Evolutionary conservation across 2,113 vertebrate genomes (phyloP), one percentile per base, ranked within the genome.

Genomic region (Atlantisia rogersi): DNA sequence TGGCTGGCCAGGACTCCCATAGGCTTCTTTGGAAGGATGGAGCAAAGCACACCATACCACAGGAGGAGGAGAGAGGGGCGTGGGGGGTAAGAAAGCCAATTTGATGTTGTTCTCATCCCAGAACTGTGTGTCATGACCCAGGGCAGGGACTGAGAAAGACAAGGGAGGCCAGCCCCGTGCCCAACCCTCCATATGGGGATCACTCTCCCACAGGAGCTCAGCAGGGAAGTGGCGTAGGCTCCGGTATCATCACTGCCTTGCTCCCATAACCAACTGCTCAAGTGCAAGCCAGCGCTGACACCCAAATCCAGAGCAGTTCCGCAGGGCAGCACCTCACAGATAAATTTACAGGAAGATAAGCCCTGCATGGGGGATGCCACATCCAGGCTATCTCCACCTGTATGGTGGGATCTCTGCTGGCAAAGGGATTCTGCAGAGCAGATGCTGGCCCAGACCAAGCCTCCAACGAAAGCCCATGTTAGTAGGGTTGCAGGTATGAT

Each of bases 41-140:
- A 68, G 53, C 2, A 1, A 60, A 44, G 25, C n/a, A 15, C 46
- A 37, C 8, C 5, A 2, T 8, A n/a, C 6, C 3, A 2, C 2
- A 79, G 68, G 44, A 63, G 29, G 16, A 67, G 42, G 8, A 46
- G 32, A 35, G n/a, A 22, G 5, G 55, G 28, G 37, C n/a, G 32
- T 35, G 22, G 9, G 3, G 6, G 4, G 39, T 11, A 13, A 46
- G 12, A 60, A 80, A 81, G 25, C 9, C 18, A 15, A 3, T 52
- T n/a, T 59, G 29, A 37, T 32, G 25, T 31, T 74, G 21, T 28
- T 70, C 63, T 76, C 35, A 28, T 15, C 46, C 12, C 39, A 60
- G 11, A 82, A 55, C 5, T 2, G 0, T 0, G 0, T 37, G 52
- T 22, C 0, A 0, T 42, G 79, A 73, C 59, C 73, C 32, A 53